Percentiles rank a stretch among this genome's conserved stretches.
These are phyloP conservation scores for Oikopleura albicans DNA, from an alignment of 23 tunicate genomes.

Conservation along the genomic window DNA sequence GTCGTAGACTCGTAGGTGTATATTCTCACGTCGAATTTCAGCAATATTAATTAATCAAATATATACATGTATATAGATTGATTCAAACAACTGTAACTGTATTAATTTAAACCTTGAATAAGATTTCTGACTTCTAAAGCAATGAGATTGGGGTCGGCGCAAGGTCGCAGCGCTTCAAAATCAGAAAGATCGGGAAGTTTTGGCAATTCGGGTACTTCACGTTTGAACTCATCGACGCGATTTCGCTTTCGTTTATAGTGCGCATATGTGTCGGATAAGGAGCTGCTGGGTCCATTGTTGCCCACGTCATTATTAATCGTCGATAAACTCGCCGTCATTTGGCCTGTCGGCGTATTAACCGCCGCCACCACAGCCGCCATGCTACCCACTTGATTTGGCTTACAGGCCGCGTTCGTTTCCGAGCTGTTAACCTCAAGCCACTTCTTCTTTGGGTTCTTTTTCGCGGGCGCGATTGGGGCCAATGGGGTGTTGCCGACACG, in stretches of 20 bases:
- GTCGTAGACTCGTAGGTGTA: too few relatives aligned
- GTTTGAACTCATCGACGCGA: not conserved
- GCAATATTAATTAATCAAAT: too few relatives aligned
- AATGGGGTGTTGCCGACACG: not conserved
- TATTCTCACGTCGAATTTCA: too few relatives aligned
- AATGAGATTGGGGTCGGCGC: not conserved
- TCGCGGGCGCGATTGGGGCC: not conserved
- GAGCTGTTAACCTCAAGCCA: not conserved
- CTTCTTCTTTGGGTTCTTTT: not conserved
- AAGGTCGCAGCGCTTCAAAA: conserved; percentile 8
- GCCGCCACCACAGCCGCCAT: not conserved
- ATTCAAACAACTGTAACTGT: too few relatives aligned
- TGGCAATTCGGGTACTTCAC: not conserved
- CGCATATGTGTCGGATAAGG: not conserved
- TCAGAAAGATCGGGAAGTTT: not conserved
- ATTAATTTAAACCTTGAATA: not conserved
- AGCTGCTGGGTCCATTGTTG: too few relatives aligned
- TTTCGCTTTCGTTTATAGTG: not conserved
- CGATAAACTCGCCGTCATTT: too few relatives aligned
- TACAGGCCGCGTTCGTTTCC: not conserved
- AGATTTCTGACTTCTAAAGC: not conserved
- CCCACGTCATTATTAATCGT: too few relatives aligned
- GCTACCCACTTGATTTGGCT: not conserved
- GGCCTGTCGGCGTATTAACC: too few relatives aligned
- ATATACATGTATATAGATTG: too few relatives aligned